Base-by-base conservation (phyloP, 1,140 invertebrate genomes). In the Heliconius hewitsoni region DNA sequence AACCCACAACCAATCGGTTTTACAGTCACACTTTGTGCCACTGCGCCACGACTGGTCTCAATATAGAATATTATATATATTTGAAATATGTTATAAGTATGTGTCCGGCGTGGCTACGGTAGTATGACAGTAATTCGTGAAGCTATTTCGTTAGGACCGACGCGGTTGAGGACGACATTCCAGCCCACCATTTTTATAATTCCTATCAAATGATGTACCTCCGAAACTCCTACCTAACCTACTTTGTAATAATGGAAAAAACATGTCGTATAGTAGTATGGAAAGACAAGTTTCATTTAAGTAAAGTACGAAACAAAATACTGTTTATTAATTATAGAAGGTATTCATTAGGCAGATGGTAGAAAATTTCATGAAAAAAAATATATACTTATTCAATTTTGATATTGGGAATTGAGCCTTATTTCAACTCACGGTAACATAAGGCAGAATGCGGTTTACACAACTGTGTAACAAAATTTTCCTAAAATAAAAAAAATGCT, bases 151-250 rank as follows among this genome's bases (percentile, higher is more conserved):
- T 30, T 66, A 66, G 60, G 30, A 23, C 60, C 60, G 60, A 66
- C 60, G 57, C 57, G 60, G 27, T 30, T 66, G 6, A 66, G n/a
- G 23, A 66, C 27, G 60, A 66, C 60, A 66, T 66, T 66, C 60
- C 60, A 13, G 60, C 2, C 27, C 60, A 13, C 60, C 60, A 66
- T 66, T 66, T 66, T 60, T 60, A 60, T 23, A 60, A 60, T 23
- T 60, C 57, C 60, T 30, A 11, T 11, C 60, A 66, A 30, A 6
- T 27, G 60, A n/a, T 4, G 60, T 30, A 16, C 11, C 23, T 30
- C 11, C 60, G 3, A 27, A 30, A 23, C 60, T 66, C 11, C 42
- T 16, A 16, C 42, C 13, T 30, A 66, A n/a, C 3, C 4, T 66
- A 66, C 60, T 30, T 66, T 23, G 9, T 27, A 11, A 66, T 30